These are phyloP conservation scores for Drosophila stalkeri DNA, from an alignment of 2,888 invertebrate species.

Conservation along the genomic window DNA sequence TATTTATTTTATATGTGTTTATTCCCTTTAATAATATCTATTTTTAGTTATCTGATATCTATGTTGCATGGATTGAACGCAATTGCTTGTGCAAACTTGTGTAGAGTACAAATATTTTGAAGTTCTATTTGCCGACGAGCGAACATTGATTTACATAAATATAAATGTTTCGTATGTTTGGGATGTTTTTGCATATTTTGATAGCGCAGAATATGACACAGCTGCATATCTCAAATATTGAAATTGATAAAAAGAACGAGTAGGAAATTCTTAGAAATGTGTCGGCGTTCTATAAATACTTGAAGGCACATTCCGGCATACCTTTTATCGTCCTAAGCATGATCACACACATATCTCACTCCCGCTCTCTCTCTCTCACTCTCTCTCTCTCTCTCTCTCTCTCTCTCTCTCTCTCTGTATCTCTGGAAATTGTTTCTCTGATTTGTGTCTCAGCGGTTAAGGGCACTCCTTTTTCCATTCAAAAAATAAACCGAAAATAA, in stretches of 20 bases:
- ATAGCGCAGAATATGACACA: conserved; percentile 44
- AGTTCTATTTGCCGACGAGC: conserved; percentile 42
- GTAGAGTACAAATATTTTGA: conserved; percentile 40
- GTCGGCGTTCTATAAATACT: conserved; percentile 58
- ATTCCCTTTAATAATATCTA: background rate
- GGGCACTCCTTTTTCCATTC: conserved; percentile 63
- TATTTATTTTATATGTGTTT: background rate
- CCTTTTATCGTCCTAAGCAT: conserved; percentile 56
- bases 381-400: conserved; percentile 11
- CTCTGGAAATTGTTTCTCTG: conserved; percentile 49
- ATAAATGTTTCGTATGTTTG: conserved; percentile 3
- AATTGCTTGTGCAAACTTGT: conserved; percentile 20
- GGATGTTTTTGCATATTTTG: conserved; percentile 52
- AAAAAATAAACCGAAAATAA: conserved; percentile 27
- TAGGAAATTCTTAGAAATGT: conserved; percentile 45
- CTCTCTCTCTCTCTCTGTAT: background rate
- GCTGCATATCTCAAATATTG: conserved; percentile 52
- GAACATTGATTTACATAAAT: conserved; percentile 48
- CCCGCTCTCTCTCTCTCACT: conserved; percentile 10
- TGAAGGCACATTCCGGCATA: conserved; percentile 48
- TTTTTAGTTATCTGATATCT: background rate
- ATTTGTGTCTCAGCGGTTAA: conserved; percentile 49
- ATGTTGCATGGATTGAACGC: background rate
- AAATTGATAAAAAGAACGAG: conserved; percentile 43
- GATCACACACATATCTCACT: background rate